Evolutionary conservation across 2,888 invertebrate species (phyloP).

Genomic region (Rhamphomyia laevipes): DNA sequence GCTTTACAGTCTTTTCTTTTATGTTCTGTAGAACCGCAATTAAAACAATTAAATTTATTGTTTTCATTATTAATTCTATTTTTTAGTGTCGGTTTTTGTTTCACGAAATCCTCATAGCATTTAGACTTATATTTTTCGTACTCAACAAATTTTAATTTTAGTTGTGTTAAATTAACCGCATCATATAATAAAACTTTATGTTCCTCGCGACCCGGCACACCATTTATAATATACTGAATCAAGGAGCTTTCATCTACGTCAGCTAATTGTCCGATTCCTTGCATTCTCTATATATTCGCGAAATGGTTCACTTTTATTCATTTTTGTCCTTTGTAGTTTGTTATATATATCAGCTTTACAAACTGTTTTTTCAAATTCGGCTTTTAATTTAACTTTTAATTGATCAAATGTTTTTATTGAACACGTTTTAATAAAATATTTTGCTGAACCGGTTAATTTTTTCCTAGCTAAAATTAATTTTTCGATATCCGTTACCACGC

Average conservation of each 20-base stretch:
- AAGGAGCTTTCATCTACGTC: constrained; percentile 7
- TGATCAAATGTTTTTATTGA: not conserved
- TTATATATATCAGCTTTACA: constrained; percentile 8
- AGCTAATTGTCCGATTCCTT: constrained; percentile 2
- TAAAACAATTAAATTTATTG: constrained; percentile 8
- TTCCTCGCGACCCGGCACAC: too few relatives aligned
- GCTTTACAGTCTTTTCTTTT: constrained; percentile 12
- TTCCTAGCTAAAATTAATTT: not conserved
- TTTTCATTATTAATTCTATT: not conserved
- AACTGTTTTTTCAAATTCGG: not conserved
- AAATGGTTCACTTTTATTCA: constrained; percentile 7
- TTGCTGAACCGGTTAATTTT: not conserved
- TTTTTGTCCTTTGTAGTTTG: constrained; percentile 4
- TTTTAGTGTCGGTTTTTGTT: not conserved
- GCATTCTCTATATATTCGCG: constrained; percentile 9
- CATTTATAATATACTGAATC: constrained; percentile 8
- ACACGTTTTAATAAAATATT: not conserved
- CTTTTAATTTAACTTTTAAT: not conserved
- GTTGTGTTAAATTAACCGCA: constrained; percentile 1
- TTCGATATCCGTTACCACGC: not conserved
- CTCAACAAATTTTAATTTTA: constrained; percentile 8
- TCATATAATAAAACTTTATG: constrained; percentile 6
- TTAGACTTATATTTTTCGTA: constrained; percentile 2
- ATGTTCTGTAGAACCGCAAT: constrained; percentile 9
- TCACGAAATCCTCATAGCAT: not conserved